Evolutionary conservation across 2,113 vertebrate species (phyloP).

Genomic region (Cynocephalus volans): DNA sequence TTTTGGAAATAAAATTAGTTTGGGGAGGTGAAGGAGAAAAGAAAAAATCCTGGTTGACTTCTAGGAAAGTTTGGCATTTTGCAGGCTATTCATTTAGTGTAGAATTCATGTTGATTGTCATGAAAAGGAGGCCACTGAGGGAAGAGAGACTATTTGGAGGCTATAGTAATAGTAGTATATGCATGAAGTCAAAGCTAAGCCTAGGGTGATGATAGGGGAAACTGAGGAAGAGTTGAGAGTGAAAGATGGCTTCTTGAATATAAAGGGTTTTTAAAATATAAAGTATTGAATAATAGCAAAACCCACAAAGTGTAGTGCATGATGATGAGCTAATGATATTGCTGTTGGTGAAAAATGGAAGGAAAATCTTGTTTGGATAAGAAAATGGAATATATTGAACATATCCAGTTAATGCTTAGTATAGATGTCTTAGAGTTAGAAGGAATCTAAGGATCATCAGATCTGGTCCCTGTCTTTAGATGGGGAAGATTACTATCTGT

Average conservation of each 20-base stretch:
- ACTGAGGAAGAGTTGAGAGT: background rate
- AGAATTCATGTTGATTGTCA: background rate
- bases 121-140: background rate
- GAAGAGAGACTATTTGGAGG: background rate
- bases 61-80: background rate
- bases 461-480: background rate
- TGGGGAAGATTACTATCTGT: background rate
- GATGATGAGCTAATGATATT: background rate
- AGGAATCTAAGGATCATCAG: background rate
- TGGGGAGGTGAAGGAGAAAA: background rate
- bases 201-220: background rate
- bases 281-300: background rate
- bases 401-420: background rate
- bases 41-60: background rate
- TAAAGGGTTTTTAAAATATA: background rate
- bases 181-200: background rate
- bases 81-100: background rate
- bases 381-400: constrained; percentile 14
- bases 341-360: background rate
- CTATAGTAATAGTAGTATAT: background rate
- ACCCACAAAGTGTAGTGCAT: background rate
- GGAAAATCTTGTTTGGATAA: background rate
- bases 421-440: background rate
- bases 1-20: constrained; percentile 22
- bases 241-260: background rate